phyloP scores from a whole-genome alignment of 2,888 invertebrate genomes.

The Cryptus armator region DNA sequence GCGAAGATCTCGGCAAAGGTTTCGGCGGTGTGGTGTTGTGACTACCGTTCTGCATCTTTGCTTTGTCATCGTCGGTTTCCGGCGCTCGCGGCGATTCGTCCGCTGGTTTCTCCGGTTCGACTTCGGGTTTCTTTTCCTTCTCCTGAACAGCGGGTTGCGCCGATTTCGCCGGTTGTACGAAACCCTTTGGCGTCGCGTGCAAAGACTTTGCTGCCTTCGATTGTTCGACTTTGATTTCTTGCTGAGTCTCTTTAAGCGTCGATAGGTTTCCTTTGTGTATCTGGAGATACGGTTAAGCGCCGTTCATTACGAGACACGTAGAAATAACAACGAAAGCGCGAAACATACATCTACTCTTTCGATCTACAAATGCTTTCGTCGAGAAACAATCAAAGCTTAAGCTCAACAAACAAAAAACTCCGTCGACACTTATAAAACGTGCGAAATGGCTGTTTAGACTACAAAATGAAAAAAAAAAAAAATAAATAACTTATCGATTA shows the following conservation, averaged over 20 bases:
- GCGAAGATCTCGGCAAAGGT: slow-evolving; percentile 92
- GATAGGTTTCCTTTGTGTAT: slow-evolving; percentile 84
- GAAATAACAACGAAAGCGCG: slow-evolving; percentile 33
- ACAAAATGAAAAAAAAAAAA: slow-evolving; percentile 4
- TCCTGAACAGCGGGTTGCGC: slow-evolving; percentile 77
- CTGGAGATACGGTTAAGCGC: slow-evolving; percentile 72
- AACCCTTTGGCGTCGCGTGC: slow-evolving; percentile 79
- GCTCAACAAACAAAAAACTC: slow-evolving; percentile 27
- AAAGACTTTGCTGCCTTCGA: slow-evolving; percentile 77
- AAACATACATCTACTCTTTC: slow-evolving; percentile 30
- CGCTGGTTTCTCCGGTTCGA: slow-evolving; percentile 75
- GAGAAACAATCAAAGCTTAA: slow-evolving; percentile 25
- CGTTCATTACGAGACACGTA: slow-evolving; percentile 49
- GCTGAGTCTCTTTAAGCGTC: slow-evolving; percentile 81
- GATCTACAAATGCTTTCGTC: slow-evolving; percentile 35
- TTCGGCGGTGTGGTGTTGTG: slow-evolving; percentile 89
- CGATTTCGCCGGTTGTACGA: slow-evolving; percentile 76
- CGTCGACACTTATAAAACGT: slow-evolving; percentile 29
- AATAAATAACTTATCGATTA: slow-evolving; percentile 71
- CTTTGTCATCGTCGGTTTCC: slow-evolving; percentile 79
- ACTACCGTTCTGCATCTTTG: slow-evolving; percentile 82
- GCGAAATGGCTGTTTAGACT: slow-evolving; percentile 25
- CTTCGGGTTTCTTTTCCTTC: slow-evolving; percentile 79
- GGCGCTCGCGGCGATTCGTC: slow-evolving; percentile 74
- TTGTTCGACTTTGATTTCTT: slow-evolving; percentile 80